Evolutionary conservation across 2,888 invertebrate genomes (phyloP).

Genomic region (Cordilura impudica): DNA sequence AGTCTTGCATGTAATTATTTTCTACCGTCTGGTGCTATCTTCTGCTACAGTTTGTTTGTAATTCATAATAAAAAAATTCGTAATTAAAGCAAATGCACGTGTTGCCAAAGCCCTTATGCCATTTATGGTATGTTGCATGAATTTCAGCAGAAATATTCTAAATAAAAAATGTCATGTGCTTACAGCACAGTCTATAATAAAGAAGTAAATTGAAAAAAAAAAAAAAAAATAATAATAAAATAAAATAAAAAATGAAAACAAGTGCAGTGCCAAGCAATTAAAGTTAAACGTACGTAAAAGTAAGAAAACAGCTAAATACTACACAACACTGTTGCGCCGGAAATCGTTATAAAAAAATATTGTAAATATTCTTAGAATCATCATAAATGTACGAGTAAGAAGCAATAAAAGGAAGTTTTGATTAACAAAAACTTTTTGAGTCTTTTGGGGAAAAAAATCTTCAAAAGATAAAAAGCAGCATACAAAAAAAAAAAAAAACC

Average conservation of each 20-base stretch:
- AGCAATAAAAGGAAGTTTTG: slow-evolving; percentile 52
- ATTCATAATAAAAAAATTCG: background rate
- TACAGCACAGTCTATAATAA: background rate
- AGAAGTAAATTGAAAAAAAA: slow-evolving; percentile 9
- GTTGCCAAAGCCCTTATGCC: slow-evolving; percentile 48
- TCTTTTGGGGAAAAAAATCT: background rate
- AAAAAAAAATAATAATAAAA: slow-evolving; percentile 31
- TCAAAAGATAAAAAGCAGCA: background rate
- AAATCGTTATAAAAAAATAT: slow-evolving; percentile 52
- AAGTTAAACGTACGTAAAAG: slow-evolving; percentile 33
- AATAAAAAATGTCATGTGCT: slow-evolving; percentile 18
- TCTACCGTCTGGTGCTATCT: slow-evolving; percentile 39
- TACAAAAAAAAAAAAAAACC: too few relatives aligned
- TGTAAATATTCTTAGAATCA: slow-evolving; percentile 35
- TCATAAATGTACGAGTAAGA: slow-evolving; percentile 64
- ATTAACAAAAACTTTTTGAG: slow-evolving; percentile 28
- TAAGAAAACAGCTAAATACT: slow-evolving; percentile 3
- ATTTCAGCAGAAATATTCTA: background rate
- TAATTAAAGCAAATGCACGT: slow-evolving; percentile 62
- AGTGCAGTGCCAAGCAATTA: slow-evolving; percentile 59
- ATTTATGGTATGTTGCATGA: slow-evolving; percentile 12
- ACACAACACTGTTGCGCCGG: slow-evolving; percentile 52
- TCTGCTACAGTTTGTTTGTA: background rate
- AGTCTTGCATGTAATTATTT: background rate
- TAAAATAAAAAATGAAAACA: slow-evolving; percentile 37